These are phyloP conservation scores for Dryobota labecula DNA, from an alignment of 2,888 invertebrate species.

Conservation along the genomic window DNA sequence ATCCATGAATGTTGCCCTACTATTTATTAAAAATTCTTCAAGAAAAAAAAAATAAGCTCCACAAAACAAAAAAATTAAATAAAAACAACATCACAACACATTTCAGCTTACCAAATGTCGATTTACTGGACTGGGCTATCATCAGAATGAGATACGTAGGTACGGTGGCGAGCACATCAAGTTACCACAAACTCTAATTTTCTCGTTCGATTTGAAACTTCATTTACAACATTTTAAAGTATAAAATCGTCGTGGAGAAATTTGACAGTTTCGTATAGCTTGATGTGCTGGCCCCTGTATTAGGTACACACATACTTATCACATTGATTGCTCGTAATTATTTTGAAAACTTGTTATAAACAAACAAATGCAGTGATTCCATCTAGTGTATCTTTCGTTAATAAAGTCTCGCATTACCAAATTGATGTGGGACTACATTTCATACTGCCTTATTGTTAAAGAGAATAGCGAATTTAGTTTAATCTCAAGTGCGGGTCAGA, in stretches of 20 bases:
- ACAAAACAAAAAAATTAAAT: too few species aligned
- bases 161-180: too few species aligned
- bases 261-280: too few species aligned
- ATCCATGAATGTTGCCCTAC: conserved; percentile 8
- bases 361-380: background rate
- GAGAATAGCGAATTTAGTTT: background rate
- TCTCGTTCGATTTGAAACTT: too few species aligned
- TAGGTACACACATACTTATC: too few species aligned
- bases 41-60: background rate
- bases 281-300: too few species aligned
- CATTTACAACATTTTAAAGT: too few species aligned
- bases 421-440: conserved; percentile 11
- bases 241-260: too few species aligned
- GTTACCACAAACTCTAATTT: too few species aligned
- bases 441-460: background rate
- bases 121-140: background rate
- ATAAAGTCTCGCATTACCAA: background rate
- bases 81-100: too few species aligned
- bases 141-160: too few species aligned
- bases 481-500: background rate
- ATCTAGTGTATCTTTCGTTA: background rate
- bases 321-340: background rate
- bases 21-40: background rate
- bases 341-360: background rate
- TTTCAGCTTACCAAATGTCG: background rate